Conservation (phyloP, 2,113 vertebrate species). For the Prionailurus viverrinus region DNA sequence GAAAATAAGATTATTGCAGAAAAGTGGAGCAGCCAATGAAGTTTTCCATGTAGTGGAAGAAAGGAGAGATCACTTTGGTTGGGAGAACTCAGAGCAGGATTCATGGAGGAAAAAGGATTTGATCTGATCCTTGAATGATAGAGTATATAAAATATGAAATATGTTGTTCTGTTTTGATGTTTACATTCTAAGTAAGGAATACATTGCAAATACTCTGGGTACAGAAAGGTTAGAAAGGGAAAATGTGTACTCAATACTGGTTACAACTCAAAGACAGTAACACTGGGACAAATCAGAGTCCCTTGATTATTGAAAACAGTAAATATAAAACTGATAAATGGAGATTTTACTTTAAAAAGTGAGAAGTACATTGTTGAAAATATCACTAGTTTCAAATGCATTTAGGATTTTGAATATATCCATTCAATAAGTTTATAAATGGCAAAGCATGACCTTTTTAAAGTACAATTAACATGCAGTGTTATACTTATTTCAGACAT, state of each 20-base stretch:
- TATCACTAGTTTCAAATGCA: not conserved
- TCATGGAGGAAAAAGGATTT: not conserved
- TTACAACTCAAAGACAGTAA: not conserved
- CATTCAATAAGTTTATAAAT: not conserved
- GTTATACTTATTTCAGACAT: too few relatives aligned
- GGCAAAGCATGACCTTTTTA: not conserved
- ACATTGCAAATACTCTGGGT: not conserved
- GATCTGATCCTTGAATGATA: not conserved
- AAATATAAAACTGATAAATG: constrained; percentile 8
- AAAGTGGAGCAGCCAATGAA: not conserved
- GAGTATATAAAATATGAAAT: constrained; percentile 4
- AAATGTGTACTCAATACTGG: not conserved
- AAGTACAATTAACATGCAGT: too few relatives aligned
- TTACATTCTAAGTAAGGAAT: not conserved
- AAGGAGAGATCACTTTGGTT: not conserved
- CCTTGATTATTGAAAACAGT: not conserved
- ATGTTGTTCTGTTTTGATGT: not conserved
- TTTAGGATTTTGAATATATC: not conserved
- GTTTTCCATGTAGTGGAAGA: not conserved
- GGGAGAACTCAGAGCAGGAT: not conserved
- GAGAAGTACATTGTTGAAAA: not conserved
- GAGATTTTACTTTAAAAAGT: not conserved
- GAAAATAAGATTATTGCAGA: not conserved
- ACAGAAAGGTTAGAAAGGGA: not conserved
- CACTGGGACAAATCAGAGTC: not conserved